Conservation (phyloP, 2,797 vertebrate genomes). For the Tachyglossus aculeatus region DNA sequence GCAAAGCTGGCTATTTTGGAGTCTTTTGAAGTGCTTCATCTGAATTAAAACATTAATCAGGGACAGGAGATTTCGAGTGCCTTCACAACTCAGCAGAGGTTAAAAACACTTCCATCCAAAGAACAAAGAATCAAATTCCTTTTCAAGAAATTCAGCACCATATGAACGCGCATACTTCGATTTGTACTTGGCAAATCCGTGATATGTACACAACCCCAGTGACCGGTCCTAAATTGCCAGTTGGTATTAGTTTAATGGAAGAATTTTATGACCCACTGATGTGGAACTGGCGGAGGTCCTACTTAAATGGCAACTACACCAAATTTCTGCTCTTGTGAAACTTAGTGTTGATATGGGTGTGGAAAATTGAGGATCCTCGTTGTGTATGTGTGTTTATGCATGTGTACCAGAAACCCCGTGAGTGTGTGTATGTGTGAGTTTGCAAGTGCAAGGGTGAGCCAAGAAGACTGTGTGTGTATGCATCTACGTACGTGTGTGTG, state of each 20-base stretch:
- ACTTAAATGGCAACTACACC: slow-evolving; percentile 41
- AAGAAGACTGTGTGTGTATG: too few species aligned
- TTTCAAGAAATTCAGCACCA: slow-evolving; percentile 57
- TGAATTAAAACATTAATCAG: slow-evolving; percentile 65
- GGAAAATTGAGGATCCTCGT: too few species aligned
- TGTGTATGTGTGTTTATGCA: too few species aligned
- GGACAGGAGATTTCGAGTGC: slow-evolving; percentile 58
- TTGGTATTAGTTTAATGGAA: slow-evolving; percentile 40
- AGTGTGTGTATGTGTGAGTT: too few species aligned
- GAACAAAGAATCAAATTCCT: slow-evolving; percentile 42
- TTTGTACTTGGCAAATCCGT: slow-evolving; percentile 48
- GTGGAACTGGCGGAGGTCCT: slow-evolving; percentile 44
- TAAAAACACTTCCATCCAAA: slow-evolving; percentile 39
- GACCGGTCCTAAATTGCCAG: slow-evolving; percentile 49
- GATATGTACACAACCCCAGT: slow-evolving; percentile 49
- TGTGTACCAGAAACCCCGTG: too few species aligned
- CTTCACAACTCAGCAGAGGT: slow-evolving; percentile 64
- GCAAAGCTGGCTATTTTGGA: slow-evolving; percentile 46
- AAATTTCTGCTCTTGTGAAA: slow-evolving; percentile 36
- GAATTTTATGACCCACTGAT: slow-evolving; percentile 51
- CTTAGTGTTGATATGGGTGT: too few species aligned
- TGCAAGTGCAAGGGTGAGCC: too few species aligned
- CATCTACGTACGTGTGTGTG: too few species aligned
- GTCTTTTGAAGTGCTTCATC: slow-evolving; percentile 54
- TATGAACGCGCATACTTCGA: slow-evolving; percentile 53